Percentiles rank a stretch among this genome's conserved stretches.
Evolutionary conservation across 2,888 invertebrate species (phyloP).

Genomic region (Teleiodes luculella): DNA sequence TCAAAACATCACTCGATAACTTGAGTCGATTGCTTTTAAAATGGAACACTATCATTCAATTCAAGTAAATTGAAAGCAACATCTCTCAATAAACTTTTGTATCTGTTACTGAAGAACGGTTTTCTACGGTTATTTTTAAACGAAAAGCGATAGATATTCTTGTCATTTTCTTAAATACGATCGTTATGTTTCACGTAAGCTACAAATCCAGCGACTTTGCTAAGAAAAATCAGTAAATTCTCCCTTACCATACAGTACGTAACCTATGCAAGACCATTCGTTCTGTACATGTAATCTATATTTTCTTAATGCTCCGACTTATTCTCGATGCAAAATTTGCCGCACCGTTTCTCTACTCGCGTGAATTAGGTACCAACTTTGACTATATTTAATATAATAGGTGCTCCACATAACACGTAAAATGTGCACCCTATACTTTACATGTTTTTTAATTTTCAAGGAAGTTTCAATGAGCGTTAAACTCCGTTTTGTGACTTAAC

Average conservation of each 20-base stretch:
- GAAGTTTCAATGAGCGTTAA: not conserved
- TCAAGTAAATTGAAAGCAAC: not conserved
- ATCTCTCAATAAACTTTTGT: not conserved
- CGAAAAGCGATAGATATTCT: not conserved
- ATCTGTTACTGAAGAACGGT: too few species aligned
- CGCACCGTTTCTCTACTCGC: constrained; percentile 48
- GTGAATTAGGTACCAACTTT: constrained; percentile 51
- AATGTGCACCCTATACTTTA: constrained; percentile 1
- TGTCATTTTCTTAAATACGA: not conserved
- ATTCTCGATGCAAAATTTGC: constrained; percentile 64
- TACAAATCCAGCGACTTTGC: not conserved
- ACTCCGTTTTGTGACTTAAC: not conserved
- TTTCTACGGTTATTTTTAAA: too few species aligned
- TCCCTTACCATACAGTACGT: constrained; percentile 5
- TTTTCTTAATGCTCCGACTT: constrained; percentile 61
- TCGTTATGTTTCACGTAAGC: not conserved
- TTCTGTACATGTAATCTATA: constrained; percentile 58
- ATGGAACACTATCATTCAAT: not conserved
- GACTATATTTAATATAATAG: constrained; percentile 43
- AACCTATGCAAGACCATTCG: constrained; percentile 43
- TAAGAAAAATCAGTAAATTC: constrained; percentile 27
- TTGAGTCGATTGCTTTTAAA: constrained; percentile 8
- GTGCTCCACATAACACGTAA: constrained; percentile 31
- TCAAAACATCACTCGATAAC: constrained; percentile 6
- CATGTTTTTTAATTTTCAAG: not conserved